phyloP scores from a whole-genome alignment of 2,888 invertebrate species.

The Malacosoma neustria region DNA sequence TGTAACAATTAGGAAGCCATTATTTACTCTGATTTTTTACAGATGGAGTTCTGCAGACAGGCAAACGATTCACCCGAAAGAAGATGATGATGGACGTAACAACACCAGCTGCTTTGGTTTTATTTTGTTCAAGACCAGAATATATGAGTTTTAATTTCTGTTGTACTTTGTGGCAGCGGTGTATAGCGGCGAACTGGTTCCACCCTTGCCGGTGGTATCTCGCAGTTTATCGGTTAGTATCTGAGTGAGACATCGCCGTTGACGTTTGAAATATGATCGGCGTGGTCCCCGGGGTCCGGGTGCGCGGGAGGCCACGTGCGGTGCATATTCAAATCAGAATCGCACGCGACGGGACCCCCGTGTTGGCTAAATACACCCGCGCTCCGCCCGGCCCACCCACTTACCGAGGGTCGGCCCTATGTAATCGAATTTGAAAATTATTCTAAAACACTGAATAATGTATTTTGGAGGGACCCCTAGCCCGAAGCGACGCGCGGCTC shows the following conservation, averaged over 20 bases:
- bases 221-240: slow-evolving; percentile 70
- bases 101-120: no score
- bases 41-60: no score
- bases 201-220: slow-evolving; percentile 61
- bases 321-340: slow-evolving; percentile 72
- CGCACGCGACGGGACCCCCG: slow-evolving; percentile 70
- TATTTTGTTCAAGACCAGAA: no score
- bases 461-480: slow-evolving; percentile 63
- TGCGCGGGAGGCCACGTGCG: slow-evolving; percentile 66
- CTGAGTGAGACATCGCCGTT: slow-evolving; percentile 74
- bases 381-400: slow-evolving; percentile 59
- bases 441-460: slow-evolving; percentile 76
- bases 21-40: no score
- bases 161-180: slow-evolving; percentile 24
- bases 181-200: slow-evolving; percentile 46
- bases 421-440: slow-evolving; percentile 76
- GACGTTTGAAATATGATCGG: slow-evolving; percentile 75
- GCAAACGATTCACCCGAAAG: no score
- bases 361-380: slow-evolving; percentile 75
- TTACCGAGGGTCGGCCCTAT: slow-evolving; percentile 73
- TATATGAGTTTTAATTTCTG: no score
- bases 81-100: no score
- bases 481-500: slow-evolving; percentile 55
- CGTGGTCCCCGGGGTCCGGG: slow-evolving; percentile 59
- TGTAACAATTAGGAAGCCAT: no score